Evolutionary conservation across 2,888 invertebrate genomes (phyloP), one percentile per base, ranked within the genome.

Genomic region (Drosophila imparisetae): DNA sequence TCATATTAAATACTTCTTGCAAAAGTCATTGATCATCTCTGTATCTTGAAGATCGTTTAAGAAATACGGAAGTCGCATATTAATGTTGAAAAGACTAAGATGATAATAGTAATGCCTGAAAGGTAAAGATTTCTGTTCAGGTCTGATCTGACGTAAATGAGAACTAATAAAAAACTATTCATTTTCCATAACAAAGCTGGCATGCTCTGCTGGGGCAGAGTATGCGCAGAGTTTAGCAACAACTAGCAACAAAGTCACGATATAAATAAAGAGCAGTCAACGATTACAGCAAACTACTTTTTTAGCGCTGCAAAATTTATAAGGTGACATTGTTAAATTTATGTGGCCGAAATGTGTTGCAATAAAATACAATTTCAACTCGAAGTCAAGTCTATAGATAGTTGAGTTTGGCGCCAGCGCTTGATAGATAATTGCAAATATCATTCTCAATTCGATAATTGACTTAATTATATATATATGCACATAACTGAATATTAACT

Each of bases 241-340:
- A 87, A 82, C 78, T 80, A 72, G 75, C 75, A 71, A 63, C 67
- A 89, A 89, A 86, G 81, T 85, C 86, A 80, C 83, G 75, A 83
- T 75, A 75, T 78, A 89, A 87, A 86, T 83, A 86, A 83, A 89
- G 63, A 83, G 81, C 86, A 86, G 75, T 68, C 86, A 73, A 66
- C 82, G 78, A 71, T 76, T 79, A 82, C 76, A 73, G 83, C 68
- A 58, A 76, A 65, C 76, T 62, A 40, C 68, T 75, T 72, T 72
- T 66, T 73, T 72, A 67, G 30, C 65, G 68, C 70, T 74, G 74
- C 72, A 75, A 77, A 86, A 86, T 87, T 90, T 87, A 90, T 90
- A 86, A 88, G 88, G 80, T 86, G 90, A 88, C 86, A 90, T 83
- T 83, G 88, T 86, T 81, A 55, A 81, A 90, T 90, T 87, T 87